These are phyloP conservation scores for Eremophila alpestris DNA, from an alignment of 2,797 vertebrate genomes.

Conservation along the genomic window DNA sequence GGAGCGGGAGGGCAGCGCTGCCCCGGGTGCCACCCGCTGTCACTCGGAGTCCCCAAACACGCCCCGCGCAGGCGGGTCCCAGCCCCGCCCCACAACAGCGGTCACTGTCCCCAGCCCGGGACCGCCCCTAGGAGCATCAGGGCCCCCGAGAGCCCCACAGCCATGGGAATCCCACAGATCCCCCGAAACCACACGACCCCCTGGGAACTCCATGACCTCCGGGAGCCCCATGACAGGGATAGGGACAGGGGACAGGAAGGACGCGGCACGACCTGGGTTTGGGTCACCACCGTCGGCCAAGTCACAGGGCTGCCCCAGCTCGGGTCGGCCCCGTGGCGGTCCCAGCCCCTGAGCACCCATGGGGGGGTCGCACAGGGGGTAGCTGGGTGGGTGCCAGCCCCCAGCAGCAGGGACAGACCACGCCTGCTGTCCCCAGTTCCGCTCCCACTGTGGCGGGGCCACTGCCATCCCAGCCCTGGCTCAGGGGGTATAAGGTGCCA, in stretches of 20 bases:
- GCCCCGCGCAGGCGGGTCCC: background rate
- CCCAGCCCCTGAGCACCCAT: background rate
- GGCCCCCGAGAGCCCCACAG: background rate
- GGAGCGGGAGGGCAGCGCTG: background rate
- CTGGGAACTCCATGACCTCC: background rate
- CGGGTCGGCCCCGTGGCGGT: background rate
- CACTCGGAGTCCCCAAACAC: accelerated
- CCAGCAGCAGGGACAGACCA: background rate
- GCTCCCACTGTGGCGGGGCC: accelerated
- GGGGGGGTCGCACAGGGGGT: background rate
- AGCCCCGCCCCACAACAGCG: background rate
- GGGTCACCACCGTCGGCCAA: accelerated
- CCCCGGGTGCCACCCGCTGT: accelerated
- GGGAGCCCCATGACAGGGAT: background rate
- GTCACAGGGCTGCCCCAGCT: background rate
- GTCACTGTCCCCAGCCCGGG: background rate
- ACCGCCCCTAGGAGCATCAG: background rate
- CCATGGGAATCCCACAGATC: background rate
- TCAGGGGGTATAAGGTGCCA: background rate
- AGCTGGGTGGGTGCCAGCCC: background rate
- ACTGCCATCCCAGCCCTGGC: no score
- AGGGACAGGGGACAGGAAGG: background rate
- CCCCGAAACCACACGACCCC: background rate
- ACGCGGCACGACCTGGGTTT: accelerated
- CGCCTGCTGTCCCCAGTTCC: accelerated